Evolutionary conservation across 92 coral and sea anemone species (phyloP).

Genomic region (Muricea muricata): DNA sequence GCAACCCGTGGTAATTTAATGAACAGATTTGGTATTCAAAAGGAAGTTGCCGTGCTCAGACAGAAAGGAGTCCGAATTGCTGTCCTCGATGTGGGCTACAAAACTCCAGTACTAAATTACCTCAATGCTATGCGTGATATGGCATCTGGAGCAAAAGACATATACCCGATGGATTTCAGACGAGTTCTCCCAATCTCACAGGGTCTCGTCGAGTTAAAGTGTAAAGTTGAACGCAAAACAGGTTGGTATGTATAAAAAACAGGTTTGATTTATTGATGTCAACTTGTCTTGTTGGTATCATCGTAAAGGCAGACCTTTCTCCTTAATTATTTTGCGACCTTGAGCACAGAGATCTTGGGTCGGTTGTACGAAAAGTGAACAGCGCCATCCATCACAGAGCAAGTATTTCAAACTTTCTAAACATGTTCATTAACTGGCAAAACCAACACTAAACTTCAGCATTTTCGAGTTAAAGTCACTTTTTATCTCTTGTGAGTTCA

Average conservation of each 20-base stretch:
- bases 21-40: neutral
- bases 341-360: too few species aligned
- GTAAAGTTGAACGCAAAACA: conserved; percentile 1
- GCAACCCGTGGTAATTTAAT: conserved; percentile 12
- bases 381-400: too few species aligned
- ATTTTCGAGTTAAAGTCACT: too few species aligned
- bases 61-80: conserved; percentile 22
- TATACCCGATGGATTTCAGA: conserved; percentile 24
- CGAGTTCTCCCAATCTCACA: neutral
- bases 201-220: neutral
- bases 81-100: conserved; percentile 25
- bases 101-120: neutral
- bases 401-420: too few species aligned
- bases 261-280: too few species aligned
- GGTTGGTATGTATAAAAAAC: neutral
- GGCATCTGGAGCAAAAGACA: conserved; percentile 25
- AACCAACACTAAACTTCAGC: too few species aligned
- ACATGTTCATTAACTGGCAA: too few species aligned
- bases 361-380: too few species aligned
- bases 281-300: too few species aligned
- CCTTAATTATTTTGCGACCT: too few species aligned
- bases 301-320: too few species aligned
- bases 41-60: neutral
- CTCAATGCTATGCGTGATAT: conserved; percentile 24
- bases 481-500: too few species aligned